These are phyloP conservation scores for Leucozona laternaria DNA, from an alignment of 2,888 invertebrate species.

Conservation along the genomic window DNA sequence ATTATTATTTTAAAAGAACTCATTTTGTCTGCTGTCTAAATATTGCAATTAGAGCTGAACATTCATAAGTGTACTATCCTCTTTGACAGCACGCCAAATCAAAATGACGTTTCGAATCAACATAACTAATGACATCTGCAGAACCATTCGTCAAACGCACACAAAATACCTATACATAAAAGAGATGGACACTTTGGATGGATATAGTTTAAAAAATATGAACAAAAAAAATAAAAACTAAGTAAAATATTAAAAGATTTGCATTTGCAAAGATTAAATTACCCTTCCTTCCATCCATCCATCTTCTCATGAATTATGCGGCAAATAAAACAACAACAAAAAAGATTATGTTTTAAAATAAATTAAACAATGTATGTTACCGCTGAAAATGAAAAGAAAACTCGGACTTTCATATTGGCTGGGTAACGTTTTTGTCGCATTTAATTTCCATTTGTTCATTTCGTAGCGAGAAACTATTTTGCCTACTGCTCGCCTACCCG, in stretches of 20 bases:
- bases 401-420: conserved; percentile 26
- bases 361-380: conserved; percentile 1
- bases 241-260: conserved; percentile 1
- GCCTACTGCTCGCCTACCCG: conserved; percentile 59
- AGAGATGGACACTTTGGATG: not conserved
- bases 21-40: not conserved
- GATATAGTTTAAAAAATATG: not conserved
- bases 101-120: conserved; percentile 29
- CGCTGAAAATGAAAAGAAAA: conserved; percentile 27
- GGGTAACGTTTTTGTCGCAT: conserved; percentile 46
- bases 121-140: conserved; percentile 48
- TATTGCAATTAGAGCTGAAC: conserved; percentile 40
- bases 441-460: conserved; percentile 59
- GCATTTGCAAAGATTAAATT: conserved; percentile 32
- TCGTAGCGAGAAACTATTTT: conserved; percentile 35
- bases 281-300: not conserved
- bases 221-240: not conserved
- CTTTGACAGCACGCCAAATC: conserved; percentile 34
- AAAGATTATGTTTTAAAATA: conserved; percentile 18
- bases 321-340: not conserved
- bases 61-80: not conserved
- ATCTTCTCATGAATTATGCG: conserved; percentile 15
- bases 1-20: not conserved
- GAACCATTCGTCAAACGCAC: conserved; percentile 18
- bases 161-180: not conserved